These are phyloP conservation scores for Encarsia formosa DNA, from an alignment of 2,888 invertebrate species.

Conservation along the genomic window DNA sequence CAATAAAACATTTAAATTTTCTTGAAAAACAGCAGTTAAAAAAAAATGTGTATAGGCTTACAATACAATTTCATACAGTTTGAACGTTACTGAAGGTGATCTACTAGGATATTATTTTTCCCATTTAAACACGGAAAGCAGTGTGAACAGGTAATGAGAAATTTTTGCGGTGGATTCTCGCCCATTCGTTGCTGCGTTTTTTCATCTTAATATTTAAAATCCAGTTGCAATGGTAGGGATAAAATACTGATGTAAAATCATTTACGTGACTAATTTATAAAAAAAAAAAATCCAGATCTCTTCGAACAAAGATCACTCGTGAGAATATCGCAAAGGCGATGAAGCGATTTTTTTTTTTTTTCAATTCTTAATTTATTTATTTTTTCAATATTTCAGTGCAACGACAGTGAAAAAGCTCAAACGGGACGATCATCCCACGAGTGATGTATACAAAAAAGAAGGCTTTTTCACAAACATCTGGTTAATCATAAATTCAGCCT, in stretches of 20 bases:
- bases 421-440: neutral
- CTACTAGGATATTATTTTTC: neutral
- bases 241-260: no score
- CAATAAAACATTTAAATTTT: no score
- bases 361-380: neutral
- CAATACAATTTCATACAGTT: constrained; percentile 14
- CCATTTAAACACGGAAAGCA: constrained; percentile 35
- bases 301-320: constrained; percentile 13
- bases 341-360: constrained; percentile 5
- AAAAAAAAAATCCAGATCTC: neutral
- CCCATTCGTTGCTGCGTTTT: constrained; percentile 19
- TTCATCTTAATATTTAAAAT: neutral
- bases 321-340: no score
- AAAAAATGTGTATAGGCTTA: neutral
- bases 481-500: neutral
- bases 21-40: no score
- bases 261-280: no score
- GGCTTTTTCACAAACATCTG: neutral
- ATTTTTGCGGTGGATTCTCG: constrained; percentile 6
- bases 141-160: constrained; percentile 29
- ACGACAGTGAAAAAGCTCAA: constrained; percentile 7
- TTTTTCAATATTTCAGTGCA: no score
- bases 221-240: no score
- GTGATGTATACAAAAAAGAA: no score
- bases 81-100: no score